phyloP scores from a whole-genome alignment of 2,113 vertebrate species.

The Sebastes schlegelii region DNA sequence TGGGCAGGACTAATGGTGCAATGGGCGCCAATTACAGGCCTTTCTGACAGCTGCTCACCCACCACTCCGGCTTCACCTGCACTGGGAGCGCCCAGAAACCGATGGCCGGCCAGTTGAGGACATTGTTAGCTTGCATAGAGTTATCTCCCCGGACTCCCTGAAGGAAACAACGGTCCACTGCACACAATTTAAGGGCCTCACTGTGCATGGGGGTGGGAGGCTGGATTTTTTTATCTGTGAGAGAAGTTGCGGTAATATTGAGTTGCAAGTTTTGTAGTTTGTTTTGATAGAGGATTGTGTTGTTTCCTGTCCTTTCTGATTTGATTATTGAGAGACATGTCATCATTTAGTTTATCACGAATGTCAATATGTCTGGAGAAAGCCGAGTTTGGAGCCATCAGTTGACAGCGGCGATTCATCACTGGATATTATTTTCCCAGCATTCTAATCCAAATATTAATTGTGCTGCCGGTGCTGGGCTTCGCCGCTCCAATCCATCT shows the following conservation, averaged over 20 bases:
- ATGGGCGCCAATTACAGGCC: conserved; percentile 81
- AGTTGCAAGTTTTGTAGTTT: neutral
- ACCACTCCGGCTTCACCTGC: conserved; percentile 68
- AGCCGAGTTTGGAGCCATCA: conserved; percentile 43
- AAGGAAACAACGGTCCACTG: conserved; percentile 60
- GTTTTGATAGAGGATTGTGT: neutral
- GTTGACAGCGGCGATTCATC: conserved; percentile 50
- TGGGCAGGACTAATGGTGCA: conserved; percentile 82
- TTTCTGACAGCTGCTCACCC: conserved; percentile 80
- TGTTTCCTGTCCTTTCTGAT: conserved; percentile 7
- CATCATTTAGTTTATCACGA: conserved; percentile 34
- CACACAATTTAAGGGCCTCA: conserved; percentile 62
- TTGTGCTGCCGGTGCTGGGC: conserved; percentile 46
- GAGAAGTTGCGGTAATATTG: neutral
- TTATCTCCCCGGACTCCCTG: conserved; percentile 53
- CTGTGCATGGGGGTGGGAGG: conserved; percentile 27
- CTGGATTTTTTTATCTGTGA: conserved; percentile 15
- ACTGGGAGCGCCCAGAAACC: conserved; percentile 42
- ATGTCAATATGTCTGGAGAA: conserved; percentile 45
- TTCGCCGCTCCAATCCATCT: conserved; percentile 59
- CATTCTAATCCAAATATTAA: conserved; percentile 71
- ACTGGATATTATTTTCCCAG: conserved; percentile 62
- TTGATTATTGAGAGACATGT: neutral
- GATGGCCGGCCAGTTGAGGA: conserved; percentile 59
- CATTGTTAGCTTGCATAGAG: conserved; percentile 72